Conservation (phyloP, 2,888 invertebrate genomes). For the Caenorhabditis plicata region DNA sequence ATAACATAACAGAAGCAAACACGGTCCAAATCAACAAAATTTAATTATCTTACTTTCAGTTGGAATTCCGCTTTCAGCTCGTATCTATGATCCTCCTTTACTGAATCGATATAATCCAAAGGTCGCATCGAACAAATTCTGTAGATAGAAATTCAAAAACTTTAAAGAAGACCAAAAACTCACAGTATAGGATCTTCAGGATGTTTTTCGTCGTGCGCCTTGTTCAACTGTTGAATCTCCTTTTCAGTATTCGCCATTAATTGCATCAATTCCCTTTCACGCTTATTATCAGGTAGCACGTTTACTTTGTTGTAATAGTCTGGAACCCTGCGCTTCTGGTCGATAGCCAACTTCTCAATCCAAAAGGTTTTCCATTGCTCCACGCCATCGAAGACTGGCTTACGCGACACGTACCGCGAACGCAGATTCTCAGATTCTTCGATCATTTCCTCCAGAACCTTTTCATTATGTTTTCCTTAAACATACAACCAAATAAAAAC, state of each 20-base stretch:
- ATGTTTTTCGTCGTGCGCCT: constrained; percentile 12
- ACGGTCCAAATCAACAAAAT: too few relatives aligned
- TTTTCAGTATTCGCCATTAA: constrained; percentile 12
- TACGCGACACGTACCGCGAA: constrained; percentile 11
- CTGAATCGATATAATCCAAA: constrained; percentile 3
- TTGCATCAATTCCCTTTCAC: constrained; percentile 14
- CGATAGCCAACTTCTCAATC: constrained; percentile 21
- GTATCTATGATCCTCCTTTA: constrained; percentile 18
- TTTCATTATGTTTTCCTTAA: constrained; percentile 9
- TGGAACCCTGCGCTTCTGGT: constrained; percentile 16
- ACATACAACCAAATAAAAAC: too few relatives aligned
- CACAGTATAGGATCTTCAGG: constrained; percentile 5
- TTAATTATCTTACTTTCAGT: too few relatives aligned
- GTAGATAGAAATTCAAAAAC: not conserved
- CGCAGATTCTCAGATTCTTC: constrained; percentile 13
- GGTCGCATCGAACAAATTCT: constrained; percentile 20
- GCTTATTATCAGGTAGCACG: constrained; percentile 21
- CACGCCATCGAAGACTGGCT: constrained; percentile 15
- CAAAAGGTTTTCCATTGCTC: constrained; percentile 22
- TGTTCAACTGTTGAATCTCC: constrained; percentile 4
- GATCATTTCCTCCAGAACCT: constrained; percentile 3
- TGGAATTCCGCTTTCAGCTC: constrained; percentile 21
- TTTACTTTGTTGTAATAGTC: constrained; percentile 27
- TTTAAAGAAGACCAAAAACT: not conserved
- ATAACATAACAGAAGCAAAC: too few relatives aligned